Evolutionary conservation across 2,888 invertebrate species (phyloP).

Genomic region (Tricholauxania praeusta): DNA sequence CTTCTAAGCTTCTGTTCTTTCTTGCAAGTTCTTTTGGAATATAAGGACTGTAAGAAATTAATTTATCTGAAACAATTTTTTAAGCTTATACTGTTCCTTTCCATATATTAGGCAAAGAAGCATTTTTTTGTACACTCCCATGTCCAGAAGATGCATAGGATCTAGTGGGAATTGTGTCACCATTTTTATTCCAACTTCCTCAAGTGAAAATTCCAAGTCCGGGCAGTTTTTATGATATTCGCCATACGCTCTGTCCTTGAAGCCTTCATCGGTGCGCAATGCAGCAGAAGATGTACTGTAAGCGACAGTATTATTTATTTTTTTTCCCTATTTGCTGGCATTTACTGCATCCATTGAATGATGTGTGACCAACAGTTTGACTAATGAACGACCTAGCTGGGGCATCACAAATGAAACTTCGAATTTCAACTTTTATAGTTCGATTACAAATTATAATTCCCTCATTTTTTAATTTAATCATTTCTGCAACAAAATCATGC

Average conservation of each 20-base stretch:
- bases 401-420: no score
- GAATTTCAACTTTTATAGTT: no score
- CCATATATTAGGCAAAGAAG: constrained; percentile 3
- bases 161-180: constrained; percentile 30
- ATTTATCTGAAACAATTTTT: not conserved
- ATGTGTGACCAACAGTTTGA: no score
- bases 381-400: no score
- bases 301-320: no score
- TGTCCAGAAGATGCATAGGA: constrained; percentile 25
- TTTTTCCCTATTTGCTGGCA: no score
- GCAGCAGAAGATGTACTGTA: no score
- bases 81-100: not conserved
- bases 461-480: no score
- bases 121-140: constrained; percentile 31
- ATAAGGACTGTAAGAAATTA: not conserved
- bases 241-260: not conserved
- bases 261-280: no score
- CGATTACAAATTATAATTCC: no score
- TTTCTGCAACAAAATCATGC: no score
- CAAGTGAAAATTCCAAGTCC: not conserved
- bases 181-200: constrained; percentile 12
- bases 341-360: no score
- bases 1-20: constrained; percentile 9
- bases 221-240: not conserved
- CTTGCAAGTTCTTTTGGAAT: constrained; percentile 21